phyloP scores from a whole-genome alignment of 2,113 vertebrate species.

The Peromyscus californicus region DNA sequence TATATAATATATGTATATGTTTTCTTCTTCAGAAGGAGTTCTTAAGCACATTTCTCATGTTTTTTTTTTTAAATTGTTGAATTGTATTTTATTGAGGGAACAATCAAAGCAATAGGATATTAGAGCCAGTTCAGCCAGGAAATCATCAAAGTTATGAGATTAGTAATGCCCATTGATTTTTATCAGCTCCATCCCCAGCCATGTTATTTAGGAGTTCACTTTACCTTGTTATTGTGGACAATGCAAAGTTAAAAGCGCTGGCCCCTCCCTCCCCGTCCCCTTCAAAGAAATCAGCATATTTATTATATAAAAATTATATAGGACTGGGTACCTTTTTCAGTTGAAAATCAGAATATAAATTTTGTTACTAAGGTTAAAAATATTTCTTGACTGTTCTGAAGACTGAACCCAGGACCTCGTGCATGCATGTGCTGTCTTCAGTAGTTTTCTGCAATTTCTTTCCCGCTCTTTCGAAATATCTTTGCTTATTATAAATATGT shows the following conservation, averaged over 20 bases:
- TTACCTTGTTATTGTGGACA: neutral
- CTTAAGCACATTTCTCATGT: slow-evolving; percentile 17
- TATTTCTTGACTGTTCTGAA: neutral
- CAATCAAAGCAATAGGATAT: slow-evolving; percentile 3
- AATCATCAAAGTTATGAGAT: neutral
- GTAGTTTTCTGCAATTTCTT: neutral
- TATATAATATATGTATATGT: neutral
- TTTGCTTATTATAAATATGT: slow-evolving; percentile 45
- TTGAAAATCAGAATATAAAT: neutral
- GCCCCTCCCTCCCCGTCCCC: too few relatives aligned
- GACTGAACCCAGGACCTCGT: neutral
- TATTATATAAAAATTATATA: slow-evolving; percentile 11
- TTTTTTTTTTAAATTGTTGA: neutral
- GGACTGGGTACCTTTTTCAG: neutral
- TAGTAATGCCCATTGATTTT: neutral
- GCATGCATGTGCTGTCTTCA: neutral
- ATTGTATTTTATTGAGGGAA: neutral
- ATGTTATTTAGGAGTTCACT: neutral
- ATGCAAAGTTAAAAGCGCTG: neutral
- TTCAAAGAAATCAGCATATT: neutral
- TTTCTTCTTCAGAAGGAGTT: slow-evolving; percentile 32
- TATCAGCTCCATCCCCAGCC: neutral
- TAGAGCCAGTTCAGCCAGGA: neutral
- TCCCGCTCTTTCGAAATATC: neutral
- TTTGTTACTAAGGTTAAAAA: slow-evolving; percentile 20